Percentiles rank a stretch among this genome's conserved stretches.
phyloP scores from a whole-genome alignment of 1,140 invertebrate genomes.

The Microvelia longipes region DNA sequence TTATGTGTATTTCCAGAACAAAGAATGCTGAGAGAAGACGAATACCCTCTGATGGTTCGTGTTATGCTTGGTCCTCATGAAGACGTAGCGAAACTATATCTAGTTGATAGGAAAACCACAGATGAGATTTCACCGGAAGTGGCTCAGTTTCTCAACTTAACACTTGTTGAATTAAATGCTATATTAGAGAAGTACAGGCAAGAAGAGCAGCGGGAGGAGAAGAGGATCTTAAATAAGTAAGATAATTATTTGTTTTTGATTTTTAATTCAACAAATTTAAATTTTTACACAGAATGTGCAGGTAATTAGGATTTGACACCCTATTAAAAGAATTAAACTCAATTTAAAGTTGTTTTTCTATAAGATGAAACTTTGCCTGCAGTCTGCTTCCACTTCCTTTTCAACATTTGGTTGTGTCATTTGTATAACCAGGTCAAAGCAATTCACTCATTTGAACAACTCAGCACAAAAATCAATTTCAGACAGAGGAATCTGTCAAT shows the following conservation, averaged over 20 bases:
- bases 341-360: no score
- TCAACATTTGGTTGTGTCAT: no score
- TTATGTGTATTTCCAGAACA: no score
- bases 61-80: slow-evolving; percentile 68
- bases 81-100: slow-evolving; percentile 59
- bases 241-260: slow-evolving; percentile 14
- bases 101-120: slow-evolving; percentile 58
- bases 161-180: slow-evolving; percentile 56
- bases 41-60: slow-evolving; percentile 61
- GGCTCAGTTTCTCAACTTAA: slow-evolving; percentile 69
- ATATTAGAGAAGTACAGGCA: slow-evolving; percentile 61
- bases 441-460: no score
- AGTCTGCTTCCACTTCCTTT: no score
- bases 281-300: no score
- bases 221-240: slow-evolving; percentile 54
- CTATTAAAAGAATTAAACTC: no score
- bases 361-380: no score
- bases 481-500: no score
- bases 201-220: slow-evolving; percentile 57
- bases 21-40: slow-evolving; percentile 52
- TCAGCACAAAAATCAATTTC: no score
- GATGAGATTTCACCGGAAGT: slow-evolving; percentile 62
- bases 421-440: no score
- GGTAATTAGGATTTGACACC: no score
- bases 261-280: background rate